Evolutionary conservation across 2,888 invertebrate species (phyloP), one percentile per base, ranked within the genome.

Genomic region (Resseliella maxima): DNA sequence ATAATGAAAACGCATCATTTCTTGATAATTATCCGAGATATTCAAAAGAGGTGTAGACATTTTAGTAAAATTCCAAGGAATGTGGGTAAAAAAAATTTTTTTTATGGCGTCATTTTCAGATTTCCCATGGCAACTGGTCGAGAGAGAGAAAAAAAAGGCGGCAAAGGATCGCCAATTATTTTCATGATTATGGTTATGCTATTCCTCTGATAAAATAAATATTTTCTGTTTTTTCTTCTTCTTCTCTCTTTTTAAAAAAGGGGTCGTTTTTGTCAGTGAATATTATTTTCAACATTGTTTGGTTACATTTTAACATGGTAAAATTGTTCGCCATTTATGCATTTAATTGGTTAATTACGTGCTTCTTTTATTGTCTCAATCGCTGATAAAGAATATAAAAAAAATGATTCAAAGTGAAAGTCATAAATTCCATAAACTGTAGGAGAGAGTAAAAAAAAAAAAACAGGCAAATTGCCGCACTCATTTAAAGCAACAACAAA

Each of bases 281-380:
- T 15, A 2, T 72, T 31, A 31, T 72, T 31, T 12, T 72, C 15
- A 2, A 24, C 59, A 24, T 59, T 24, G 59, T 27, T 59, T 18
- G 6, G 24, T 59, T 24, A 3, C n/a, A 12, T 59, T n/a, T 27
- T 59, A 6, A 24, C 27, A 24, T 59, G 24, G 24, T 6, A 24
- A n/a, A 24, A 59, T 24, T 59, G n/a, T 72, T 72, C 31, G 27
- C 31, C 72, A 15, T 35, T 31, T 31, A 31, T 72, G 72, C 72
- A 72, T 72, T 72, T 72, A 72, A 72, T 72, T 72, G 72, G 72
- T 72, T 72, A 72, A 72, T 72, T 72, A 31, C 27, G 72, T 35
- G 72, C 72, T 27, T 72, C 59, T 72, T 72, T 72, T 72, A 72
- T 72, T 72, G 72, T 72, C 72, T 72, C 72, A 72, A 72, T 72